Conservation (phyloP, 2,797 vertebrate species). For the Micromesistius poutassou region DNA sequence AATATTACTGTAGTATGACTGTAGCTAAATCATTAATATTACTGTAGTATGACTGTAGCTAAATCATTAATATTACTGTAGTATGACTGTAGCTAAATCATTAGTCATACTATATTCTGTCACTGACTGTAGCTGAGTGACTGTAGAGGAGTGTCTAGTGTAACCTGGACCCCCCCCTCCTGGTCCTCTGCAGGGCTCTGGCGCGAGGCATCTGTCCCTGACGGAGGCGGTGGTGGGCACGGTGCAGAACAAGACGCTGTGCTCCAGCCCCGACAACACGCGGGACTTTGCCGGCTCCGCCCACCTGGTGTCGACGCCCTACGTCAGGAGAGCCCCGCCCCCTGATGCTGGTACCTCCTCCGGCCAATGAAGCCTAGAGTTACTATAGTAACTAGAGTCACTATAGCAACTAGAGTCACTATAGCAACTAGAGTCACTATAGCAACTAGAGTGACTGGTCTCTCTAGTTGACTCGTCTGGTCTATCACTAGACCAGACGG, state of each 20-base stretch:
- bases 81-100: not conserved
- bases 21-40: too few relatives aligned
- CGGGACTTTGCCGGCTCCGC: slow-evolving; percentile 78
- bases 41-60: too few relatives aligned
- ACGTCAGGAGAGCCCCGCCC: slow-evolving; percentile 57
- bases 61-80: too few relatives aligned
- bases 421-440: too few relatives aligned
- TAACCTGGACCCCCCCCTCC: slow-evolving; percentile 47
- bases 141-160: not conserved
- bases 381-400: not conserved
- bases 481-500: not conserved
- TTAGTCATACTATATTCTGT: not conserved
- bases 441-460: too few relatives aligned
- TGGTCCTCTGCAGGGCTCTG: slow-evolving; percentile 41
- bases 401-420: too few relatives aligned
- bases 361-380: not conserved
- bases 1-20: too few relatives aligned
- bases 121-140: not conserved
- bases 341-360: slow-evolving; percentile 29
- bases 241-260: slow-evolving; percentile 72
- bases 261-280: slow-evolving; percentile 78
- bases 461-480: too few relatives aligned
- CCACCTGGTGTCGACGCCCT: slow-evolving; percentile 79
- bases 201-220: slow-evolving; percentile 67
- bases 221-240: slow-evolving; percentile 77